Conservation (phyloP, 2,797 vertebrate species). For the Moxostoma hubbsi region DNA sequence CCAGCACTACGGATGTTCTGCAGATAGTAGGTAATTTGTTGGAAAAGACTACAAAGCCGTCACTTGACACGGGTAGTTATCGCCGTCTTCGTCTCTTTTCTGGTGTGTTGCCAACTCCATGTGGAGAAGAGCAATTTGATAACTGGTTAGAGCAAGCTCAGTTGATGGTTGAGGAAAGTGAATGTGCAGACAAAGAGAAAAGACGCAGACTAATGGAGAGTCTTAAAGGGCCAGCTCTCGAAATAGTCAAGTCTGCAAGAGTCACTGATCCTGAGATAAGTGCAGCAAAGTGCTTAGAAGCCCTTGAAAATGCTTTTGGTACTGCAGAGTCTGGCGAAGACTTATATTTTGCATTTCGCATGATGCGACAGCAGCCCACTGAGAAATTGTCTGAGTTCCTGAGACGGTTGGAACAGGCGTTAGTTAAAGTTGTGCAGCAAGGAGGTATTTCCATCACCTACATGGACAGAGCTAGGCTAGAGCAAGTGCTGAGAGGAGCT, state of each 20-base stretch:
- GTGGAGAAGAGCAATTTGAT: not conserved
- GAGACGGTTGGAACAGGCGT: too few relatives aligned
- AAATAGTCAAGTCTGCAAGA: constrained; percentile 18
- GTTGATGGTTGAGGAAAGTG: constrained; percentile 40
- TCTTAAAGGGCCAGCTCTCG: not conserved
- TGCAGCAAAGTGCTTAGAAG: constrained; percentile 8
- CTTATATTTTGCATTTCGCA: constrained; percentile 31
- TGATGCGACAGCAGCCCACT: constrained; percentile 20
- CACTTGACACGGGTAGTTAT: not conserved
- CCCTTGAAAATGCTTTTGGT: constrained; percentile 34
- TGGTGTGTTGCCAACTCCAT: not conserved
- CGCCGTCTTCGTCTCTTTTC: not conserved
- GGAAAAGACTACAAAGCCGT: not conserved
- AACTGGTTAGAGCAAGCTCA: constrained; percentile 12
- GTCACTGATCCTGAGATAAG: constrained; percentile 4
- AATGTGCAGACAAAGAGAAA: constrained; percentile 31
- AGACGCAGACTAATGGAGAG: constrained; percentile 19
- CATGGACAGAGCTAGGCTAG: not conserved
- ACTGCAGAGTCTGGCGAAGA: constrained; percentile 45
- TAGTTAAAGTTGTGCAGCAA: constrained; percentile 16
- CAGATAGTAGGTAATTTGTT: not conserved
- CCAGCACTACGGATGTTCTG: not conserved
- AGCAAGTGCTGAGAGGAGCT: constrained; percentile 28
- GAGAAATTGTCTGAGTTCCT: constrained; percentile 37
- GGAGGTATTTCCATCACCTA: not conserved